Base-by-base conservation (phyloP, 2,888 invertebrate species). In the Drosophila tripunctata region DNA sequence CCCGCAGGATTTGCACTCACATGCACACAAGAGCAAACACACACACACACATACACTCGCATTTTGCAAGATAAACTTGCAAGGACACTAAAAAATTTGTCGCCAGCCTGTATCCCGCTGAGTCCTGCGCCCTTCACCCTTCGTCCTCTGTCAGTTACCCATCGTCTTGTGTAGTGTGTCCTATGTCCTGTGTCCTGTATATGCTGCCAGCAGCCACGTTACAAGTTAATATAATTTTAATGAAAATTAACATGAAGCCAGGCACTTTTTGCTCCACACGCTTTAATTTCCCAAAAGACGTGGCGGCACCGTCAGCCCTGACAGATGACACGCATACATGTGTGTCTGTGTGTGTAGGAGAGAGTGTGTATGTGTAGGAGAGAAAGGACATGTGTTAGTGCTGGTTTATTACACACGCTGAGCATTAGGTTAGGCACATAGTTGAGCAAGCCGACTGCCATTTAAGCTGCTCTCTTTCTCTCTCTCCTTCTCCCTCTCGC, bases 191-290 rank as follows among this genome's bases (percentile, higher is more conserved):
- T 48, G 52, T 40, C 14, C 56, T 68, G 38, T 44, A 57, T 27
- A 52, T 19, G 48, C 43, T 30, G 45, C 66, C 41, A 57, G 51
- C 79, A 78, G 83, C 82, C 83, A 78, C 72, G 83, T 75, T 88
- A 78, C 87, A 84, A 85, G 88, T 88, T 88, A 88, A 85, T 85
- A 88, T 85, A 85, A 85, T 87, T 85, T 85, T 85, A 88, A 85
- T 85, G 88, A 85, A 85, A 88, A 85, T 85, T 85, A 88, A 85
- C 88, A 88, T 85, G 81, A 84, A 88, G 85, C 88, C 71, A 64
- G 81, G 81, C 80, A 80, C 88, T 88, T 88, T 81, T 87, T 78
- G 75, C 74, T 71, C 71, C 64, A 72, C 64, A 72, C 48, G 72
- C 88, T 85, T 87, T 84, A 88, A 85, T 85, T 85, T 88, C 88